Base-by-base conservation (phyloP, 1,140 invertebrate genomes). In the Sinonovacula constricta region DNA sequence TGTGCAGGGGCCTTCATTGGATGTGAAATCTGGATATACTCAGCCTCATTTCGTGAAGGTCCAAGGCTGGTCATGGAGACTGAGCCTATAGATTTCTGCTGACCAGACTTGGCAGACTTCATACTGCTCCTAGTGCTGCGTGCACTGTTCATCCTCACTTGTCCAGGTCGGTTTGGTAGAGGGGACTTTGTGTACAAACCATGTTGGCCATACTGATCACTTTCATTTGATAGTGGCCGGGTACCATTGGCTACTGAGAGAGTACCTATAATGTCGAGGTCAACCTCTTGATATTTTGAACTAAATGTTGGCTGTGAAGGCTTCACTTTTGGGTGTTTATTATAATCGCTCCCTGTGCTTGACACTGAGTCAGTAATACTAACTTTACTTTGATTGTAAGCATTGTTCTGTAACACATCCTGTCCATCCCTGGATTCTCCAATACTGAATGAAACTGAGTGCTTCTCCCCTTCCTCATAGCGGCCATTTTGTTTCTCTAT, bases 1-100 rank as follows among this genome's bases (percentile, higher is more conserved):
- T n/a, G n/a, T n/a, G n/a, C n/a, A 26, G 76, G 67, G 57, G 65
- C 68, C 51, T 78, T 81, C 24, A 84, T 36, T 67, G 76, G 80
- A 53, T 76, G 76, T 22, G 81, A 72, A 24, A 86, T 84, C 49
- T 83, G 75, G 51, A 86, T 86, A 62, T 79, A 86, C 54, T 86
- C 79, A 24, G 84, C 63, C n/a, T 84, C 83, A 51, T 81, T 81
- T n/a, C 33, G 71, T 18, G 24, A n/a, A 28, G 24, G 22, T 22
- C 75, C 76, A 53, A 78, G 79, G 63, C 45, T 81, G 22, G 56
- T 31, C 24, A 78, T 26, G 1, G 75, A 78, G 22, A 54, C 53
- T 51, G 66, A 69, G 0, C 45, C 72, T 0, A 76, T 62, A 7
- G 63, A 49, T 36, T 51, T 53, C 36, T 76, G 72, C 39, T 60